A percentile compares a stretch with the other conserved stretches of the same genome.
Conservation (phyloP, 1,140 invertebrate species). For the Subanguina moxae region DNA sequence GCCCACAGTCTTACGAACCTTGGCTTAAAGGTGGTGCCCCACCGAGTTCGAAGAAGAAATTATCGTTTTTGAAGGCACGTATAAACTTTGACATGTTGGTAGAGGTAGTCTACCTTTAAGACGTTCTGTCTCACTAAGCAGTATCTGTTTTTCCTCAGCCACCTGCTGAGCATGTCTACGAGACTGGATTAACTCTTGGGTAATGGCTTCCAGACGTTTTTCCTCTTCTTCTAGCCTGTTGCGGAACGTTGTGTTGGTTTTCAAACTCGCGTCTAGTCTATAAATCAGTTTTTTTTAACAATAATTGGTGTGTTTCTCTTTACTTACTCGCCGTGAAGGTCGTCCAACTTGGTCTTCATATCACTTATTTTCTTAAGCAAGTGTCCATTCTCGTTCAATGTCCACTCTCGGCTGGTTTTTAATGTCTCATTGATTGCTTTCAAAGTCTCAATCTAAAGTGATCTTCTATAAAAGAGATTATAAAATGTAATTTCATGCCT, state of each 20-base stretch:
- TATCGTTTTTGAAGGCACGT: no score
- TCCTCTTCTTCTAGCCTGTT: slow-evolving; percentile 37
- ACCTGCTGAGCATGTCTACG: slow-evolving; percentile 34
- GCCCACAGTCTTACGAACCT: no score
- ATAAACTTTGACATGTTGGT: no score
- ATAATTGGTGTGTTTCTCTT: no score
- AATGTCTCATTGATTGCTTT: slow-evolving; percentile 43
- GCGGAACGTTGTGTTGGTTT: slow-evolving; percentile 29
- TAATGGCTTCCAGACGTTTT: slow-evolving; percentile 34
- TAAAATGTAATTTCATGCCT: slow-evolving; percentile 1
- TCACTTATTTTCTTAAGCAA: slow-evolving; percentile 46
- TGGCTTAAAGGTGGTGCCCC: no score
- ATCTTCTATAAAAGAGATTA: background rate
- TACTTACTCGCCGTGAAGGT: slow-evolving; percentile 41
- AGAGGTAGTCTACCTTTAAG: slow-evolving; percentile 56
- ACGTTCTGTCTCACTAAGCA: slow-evolving; percentile 47
- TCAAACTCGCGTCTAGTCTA: slow-evolving; percentile 33
- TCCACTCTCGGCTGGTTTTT: slow-evolving; percentile 52
- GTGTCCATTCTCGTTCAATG: slow-evolving; percentile 47
- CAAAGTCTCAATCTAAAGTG: slow-evolving; percentile 40
- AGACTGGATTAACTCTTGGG: slow-evolving; percentile 44
- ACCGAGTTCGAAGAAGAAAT: no score
- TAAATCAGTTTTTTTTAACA: no score
- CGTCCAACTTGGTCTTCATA: slow-evolving; percentile 43
- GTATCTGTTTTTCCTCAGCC: slow-evolving; percentile 44